Base-by-base conservation (phyloP, 1,140 invertebrate genomes). In the Mizuhopecten yessoensis region DNA sequence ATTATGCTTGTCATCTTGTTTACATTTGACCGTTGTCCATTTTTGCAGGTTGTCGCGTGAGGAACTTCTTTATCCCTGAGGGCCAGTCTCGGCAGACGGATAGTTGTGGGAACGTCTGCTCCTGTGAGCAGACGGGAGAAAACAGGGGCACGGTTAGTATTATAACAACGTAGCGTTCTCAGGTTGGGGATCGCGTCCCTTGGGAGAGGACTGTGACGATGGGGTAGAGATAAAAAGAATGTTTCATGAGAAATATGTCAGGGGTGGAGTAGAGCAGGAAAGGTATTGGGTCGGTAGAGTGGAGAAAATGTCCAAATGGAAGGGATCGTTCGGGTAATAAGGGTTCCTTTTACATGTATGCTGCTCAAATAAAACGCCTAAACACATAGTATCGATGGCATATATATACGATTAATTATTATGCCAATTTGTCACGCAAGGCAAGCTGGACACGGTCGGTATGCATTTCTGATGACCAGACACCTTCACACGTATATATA, bases 381-480 rank as follows among this genome's bases (percentile, higher is more conserved):
- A 29, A 1, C 57, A 75, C 17, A 5, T 75, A 75, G 5, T 75
- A 75, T n/a, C 57, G 5, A 5, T 75, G 9, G 11, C 17, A 0
- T 75, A 23, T 5, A 13, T 49, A 15, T 49, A 13, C 11, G 11
- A 49, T 49, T 15, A 2, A 9, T 49, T 20, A 49, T 15, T 20
- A 49, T 15, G 5, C 3, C 45, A 10, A 20, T 29, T 75, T 75
- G 57, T 75, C 57, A 75, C 57, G 29, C 57, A 3, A n/a, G 57
- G n/a, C 57, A 75, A 75, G 57, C 23, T 75, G 57, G 57, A 75
- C 57, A 75, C 57, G 57, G 57, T 75, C 57, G 29, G 57, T 29
- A 75, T 75, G 57, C n/a, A 75, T 45, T 45, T n/a, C 57, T 75
- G 57, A 75, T 75, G 57, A 75, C 57, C 57, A 75, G 57, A 3